Base-by-base conservation (phyloP, 2,113 vertebrate genomes). In the Microtus pennsylvanicus region DNA sequence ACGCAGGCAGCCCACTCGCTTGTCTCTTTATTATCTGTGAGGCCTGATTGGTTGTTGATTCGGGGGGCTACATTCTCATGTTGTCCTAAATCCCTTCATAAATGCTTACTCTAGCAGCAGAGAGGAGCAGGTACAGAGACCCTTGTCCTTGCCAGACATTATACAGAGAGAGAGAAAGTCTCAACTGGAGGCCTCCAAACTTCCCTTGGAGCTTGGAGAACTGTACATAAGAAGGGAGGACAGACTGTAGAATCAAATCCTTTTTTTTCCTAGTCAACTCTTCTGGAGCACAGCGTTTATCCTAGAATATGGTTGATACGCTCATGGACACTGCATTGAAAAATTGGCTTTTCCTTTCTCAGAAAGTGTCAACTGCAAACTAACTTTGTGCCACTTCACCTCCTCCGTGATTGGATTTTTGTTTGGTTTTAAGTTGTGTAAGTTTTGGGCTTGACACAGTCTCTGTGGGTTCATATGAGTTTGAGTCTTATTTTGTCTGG, bases 1-100 rank as follows among this genome's bases (percentile, higher is more conserved):
- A 33, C 35, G 47, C 8, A 33, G 0, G 4, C 8, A 33, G 7
- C 3, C 7, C 13, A 0, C 50, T 7, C 1, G 21, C 78, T 58
- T 58, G 52, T 6, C 13, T 19, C 19, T 24, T 81, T 10, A 22
- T 10, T 26, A 13, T 42, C 22, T 42, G 9, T n/a, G 2, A 80
- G 38, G 21, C 22, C 38, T 26, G 72, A 4, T 80, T 52, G 8
- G 50, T n/a, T 81, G 50, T 55, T 81, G 50, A 55, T 33, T 81
- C 78, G 6, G 33, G 35, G 7, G 19, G 33, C 17, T 52, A 35
- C 35, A 5, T 35, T 35, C 47, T 80, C 47, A 16, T 35, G 1
- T 1, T 19, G 8, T 33, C 21, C 5, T 81, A 52, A 33, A 81
- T n/a, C 35, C 22, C 5, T n/a, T 24, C 52, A 24, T 21, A 58